Conservation (phyloP, 2,113 vertebrate genomes). For the Anthoscopus minutus region DNA sequence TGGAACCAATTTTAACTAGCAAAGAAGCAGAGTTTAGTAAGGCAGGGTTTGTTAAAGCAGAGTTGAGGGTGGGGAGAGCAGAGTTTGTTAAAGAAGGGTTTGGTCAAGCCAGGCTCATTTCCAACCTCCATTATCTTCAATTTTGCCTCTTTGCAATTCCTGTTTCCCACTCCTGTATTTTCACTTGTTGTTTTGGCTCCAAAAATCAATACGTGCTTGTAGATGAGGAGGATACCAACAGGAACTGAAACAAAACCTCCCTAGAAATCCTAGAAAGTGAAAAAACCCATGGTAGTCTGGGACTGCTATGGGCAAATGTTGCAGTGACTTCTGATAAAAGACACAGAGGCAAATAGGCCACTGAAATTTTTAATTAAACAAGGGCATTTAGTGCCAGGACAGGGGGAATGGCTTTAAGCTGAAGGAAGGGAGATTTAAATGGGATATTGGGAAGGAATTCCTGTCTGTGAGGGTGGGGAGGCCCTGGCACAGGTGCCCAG, state of each 20-base stretch:
- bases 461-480: fast-evolving
- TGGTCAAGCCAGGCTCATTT: slow-evolving; percentile 48
- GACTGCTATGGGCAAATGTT: background rate
- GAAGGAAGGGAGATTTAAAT: background rate
- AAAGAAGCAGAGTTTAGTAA: slow-evolving; percentile 35
- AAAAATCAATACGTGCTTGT: slow-evolving; percentile 8
- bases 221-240: background rate
- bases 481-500: background rate
- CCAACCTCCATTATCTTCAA: background rate
- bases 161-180: background rate
- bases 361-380: background rate
- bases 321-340: background rate
- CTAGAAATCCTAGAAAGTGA: background rate
- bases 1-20: slow-evolving; percentile 73
- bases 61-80: too few relatives aligned
- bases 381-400: background rate
- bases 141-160: background rate
- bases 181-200: background rate
- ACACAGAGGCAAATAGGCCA: background rate
- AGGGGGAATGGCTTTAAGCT: background rate
- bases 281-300: background rate
- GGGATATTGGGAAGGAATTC: background rate
- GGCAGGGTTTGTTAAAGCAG: background rate
- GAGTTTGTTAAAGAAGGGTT: slow-evolving; percentile 66
- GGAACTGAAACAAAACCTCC: background rate